Evolutionary conservation across 1,140 invertebrate genomes (phyloP).

Genomic region (Drosophila serrata): DNA sequence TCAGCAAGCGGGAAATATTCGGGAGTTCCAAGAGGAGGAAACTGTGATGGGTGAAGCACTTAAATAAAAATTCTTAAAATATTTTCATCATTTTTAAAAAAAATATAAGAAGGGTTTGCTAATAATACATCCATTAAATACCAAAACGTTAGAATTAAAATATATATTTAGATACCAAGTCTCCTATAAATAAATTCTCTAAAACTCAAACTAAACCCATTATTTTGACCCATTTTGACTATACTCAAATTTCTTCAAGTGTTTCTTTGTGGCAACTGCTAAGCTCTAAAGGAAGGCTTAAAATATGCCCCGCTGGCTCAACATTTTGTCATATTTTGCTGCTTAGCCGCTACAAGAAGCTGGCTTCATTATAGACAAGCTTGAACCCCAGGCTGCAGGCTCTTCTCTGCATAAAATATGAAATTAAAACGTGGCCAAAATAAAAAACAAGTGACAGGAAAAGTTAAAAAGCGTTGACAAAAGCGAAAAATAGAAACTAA

Average conservation of each 20-base stretch:
- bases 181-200: background rate
- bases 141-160: no score
- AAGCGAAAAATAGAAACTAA: constrained; percentile 47
- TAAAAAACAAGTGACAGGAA: constrained; percentile 43
- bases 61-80: background rate
- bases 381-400: constrained; percentile 14
- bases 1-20: constrained; percentile 37
- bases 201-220: no score
- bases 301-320: constrained; percentile 63
- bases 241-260: constrained; percentile 14
- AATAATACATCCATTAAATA: no score
- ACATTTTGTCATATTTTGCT: constrained; percentile 72
- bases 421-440: constrained; percentile 61
- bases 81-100: background rate
- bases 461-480: constrained; percentile 46
- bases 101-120: background rate
- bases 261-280: constrained; percentile 8
- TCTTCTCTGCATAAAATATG: constrained; percentile 56
- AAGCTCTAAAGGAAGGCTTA: constrained; percentile 51
- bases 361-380: constrained; percentile 67
- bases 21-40: background rate
- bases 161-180: no score
- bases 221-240: no score
- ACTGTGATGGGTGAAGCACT: constrained; percentile 16
- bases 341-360: constrained; percentile 62